A percentile compares a stretch with the other conserved stretches of the same genome.
Evolutionary conservation across 2,888 invertebrate species (phyloP).

Genomic region (Andrena bucephala): DNA sequence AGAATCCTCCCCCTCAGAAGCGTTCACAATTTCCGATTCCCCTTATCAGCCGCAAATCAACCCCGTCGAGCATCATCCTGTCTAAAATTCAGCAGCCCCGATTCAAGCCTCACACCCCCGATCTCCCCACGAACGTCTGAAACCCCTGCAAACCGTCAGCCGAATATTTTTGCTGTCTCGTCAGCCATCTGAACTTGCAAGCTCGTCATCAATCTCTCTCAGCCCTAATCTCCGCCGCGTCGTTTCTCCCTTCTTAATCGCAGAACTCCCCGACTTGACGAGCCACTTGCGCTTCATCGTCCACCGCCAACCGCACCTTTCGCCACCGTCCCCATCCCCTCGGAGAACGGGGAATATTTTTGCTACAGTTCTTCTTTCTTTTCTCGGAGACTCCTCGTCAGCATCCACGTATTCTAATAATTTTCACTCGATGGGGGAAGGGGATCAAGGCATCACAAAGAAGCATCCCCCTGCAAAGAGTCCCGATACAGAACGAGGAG

Average conservation of each 20-base stretch:
- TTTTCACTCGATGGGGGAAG: not conserved
- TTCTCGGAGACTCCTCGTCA: constrained; percentile 1
- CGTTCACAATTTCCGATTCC: constrained; percentile 22
- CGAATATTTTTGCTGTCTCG: constrained; percentile 32
- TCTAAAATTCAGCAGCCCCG: constrained; percentile 29
- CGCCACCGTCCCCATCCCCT: not conserved
- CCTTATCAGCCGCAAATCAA: constrained; percentile 16
- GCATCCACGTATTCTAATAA: not conserved
- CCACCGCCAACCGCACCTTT: not conserved
- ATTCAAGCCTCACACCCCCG: not conserved
- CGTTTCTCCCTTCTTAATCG: constrained; percentile 29
- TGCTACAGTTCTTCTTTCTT: not conserved
- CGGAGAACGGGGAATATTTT: not conserved
- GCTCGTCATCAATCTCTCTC: constrained; percentile 25
- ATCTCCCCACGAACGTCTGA: not conserved
- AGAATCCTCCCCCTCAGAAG: not conserved
- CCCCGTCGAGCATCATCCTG: not conserved
- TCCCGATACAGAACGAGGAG: not conserved
- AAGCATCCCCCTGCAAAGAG: not conserved
- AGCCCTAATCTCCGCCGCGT: constrained; percentile 10
- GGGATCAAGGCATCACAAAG: constrained; percentile 3
- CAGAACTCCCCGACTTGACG: not conserved
- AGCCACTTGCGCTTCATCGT: constrained; percentile 11
- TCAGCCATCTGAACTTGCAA: constrained; percentile 8
- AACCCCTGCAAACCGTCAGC: not conserved